Evolutionary conservation across 2,888 invertebrate genomes (phyloP).

Genomic region (Agapostemon virescens): DNA sequence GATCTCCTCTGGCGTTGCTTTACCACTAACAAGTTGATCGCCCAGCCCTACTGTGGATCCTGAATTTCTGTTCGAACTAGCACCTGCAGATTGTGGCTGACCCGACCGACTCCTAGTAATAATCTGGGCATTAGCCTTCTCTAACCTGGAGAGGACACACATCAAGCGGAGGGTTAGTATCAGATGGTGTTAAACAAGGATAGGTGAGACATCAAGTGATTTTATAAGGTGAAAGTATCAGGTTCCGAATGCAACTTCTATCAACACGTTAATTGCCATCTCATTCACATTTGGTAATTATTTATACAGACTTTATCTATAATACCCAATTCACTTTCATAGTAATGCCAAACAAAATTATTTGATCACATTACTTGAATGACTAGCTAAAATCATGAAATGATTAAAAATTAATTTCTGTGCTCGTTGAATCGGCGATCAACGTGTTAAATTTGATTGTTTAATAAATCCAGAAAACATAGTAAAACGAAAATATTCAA

Average conservation of each 20-base stretch:
- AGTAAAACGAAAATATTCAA: not conserved
- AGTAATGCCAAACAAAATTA: too few species aligned
- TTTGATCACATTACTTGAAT: too few species aligned
- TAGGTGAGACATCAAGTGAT: constrained; percentile 61
- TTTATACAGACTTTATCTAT: too few species aligned
- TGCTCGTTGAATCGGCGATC: not conserved
- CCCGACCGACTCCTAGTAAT: constrained; percentile 91
- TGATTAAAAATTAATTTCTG: too few species aligned
- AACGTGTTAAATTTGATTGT: not conserved
- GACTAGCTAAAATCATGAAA: too few species aligned
- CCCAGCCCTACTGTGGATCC: constrained; percentile 62
- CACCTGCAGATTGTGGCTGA: constrained; percentile 82
- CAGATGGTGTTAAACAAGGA: constrained; percentile 73
- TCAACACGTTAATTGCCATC: not conserved
- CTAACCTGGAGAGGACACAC: constrained; percentile 82
- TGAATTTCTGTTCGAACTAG: constrained; percentile 79
- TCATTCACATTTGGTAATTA: not conserved
- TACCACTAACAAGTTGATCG: constrained; percentile 81
- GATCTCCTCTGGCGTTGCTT: constrained; percentile 87
- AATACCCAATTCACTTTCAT: too few species aligned
- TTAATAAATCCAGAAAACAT: not conserved
- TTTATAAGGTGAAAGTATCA: constrained; percentile 39
- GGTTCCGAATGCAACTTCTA: constrained; percentile 14
- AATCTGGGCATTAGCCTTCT: constrained; percentile 88
- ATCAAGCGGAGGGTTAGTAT: constrained; percentile 78